Percentiles rank a stretch among this genome's conserved stretches.
Conservation (phyloP, 2,888 invertebrate genomes). For the Teleogryllus oceanicus region DNA sequence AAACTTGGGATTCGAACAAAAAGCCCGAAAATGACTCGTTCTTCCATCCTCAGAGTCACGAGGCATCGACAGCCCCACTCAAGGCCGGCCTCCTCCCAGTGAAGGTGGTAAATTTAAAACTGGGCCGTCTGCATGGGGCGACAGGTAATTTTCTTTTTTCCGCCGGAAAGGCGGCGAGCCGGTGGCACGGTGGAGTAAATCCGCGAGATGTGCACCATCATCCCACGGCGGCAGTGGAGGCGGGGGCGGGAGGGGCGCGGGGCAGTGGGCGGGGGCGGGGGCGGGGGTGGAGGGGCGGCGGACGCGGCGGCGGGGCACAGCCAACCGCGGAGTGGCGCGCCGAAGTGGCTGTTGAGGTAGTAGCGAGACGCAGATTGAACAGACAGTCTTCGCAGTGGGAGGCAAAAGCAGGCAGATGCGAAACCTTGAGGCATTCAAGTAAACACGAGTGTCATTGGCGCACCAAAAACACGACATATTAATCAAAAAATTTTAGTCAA, state of each 20-base stretch:
- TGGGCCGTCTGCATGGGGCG: background rate
- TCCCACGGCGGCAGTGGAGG: background rate
- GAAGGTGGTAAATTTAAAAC: conserved; percentile 6
- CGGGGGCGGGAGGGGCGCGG: background rate
- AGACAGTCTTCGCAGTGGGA: no score
- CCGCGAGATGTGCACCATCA: background rate
- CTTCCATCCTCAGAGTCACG: no score
- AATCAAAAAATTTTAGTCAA: no score
- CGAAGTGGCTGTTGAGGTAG: no score
- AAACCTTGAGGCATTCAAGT: no score
- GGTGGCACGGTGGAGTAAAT: background rate
- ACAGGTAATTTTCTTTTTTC: conserved; percentile 7
- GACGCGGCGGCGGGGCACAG: background rate
- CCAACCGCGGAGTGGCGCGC: background rate
- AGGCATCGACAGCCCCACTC: no score
- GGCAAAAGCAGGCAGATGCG: no score
- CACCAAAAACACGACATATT: no score
- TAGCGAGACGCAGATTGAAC: no score
- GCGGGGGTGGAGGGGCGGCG: background rate
- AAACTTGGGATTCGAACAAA: background rate
- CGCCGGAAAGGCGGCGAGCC: background rate
- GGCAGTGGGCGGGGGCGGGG: background rate
- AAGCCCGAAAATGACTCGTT: no score
- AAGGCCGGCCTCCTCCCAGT: background rate
- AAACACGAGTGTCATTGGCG: no score